Evolutionary conservation across 2,888 invertebrate genomes (phyloP).

Genomic region (Athripsodes cinereus): DNA sequence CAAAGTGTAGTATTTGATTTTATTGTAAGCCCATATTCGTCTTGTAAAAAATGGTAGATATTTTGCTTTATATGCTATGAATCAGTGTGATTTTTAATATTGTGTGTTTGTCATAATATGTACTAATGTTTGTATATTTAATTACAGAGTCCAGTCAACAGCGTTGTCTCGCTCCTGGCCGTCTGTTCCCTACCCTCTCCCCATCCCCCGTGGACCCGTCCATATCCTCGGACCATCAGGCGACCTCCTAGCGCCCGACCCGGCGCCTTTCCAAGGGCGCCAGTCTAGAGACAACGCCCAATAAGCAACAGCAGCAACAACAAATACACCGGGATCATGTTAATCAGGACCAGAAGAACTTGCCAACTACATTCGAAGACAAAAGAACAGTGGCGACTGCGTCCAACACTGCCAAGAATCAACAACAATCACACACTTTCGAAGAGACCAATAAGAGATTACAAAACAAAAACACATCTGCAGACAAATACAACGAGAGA

Average conservation of each 20-base stretch:
- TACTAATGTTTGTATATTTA: too few species aligned
- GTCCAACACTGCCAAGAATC: background rate
- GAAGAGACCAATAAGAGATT: conserved; percentile 6
- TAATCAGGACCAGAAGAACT: background rate
- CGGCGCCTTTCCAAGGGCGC: conserved; percentile 26
- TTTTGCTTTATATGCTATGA: too few species aligned
- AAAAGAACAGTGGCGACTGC: background rate
- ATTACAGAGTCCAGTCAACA: conserved; percentile 5
- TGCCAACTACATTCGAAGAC: background rate
- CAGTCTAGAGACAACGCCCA: conserved; percentile 29
- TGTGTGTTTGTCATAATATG: background rate
- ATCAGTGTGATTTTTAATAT: too few species aligned
- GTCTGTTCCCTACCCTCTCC: conserved; percentile 30
- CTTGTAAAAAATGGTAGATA: too few species aligned
- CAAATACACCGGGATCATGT: background rate
- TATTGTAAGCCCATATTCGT: too few species aligned
- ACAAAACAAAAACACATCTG: background rate
- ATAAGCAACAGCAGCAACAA: conserved; percentile 23
- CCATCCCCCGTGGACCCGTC: conserved; percentile 14
- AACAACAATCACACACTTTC: conserved; percentile 2
- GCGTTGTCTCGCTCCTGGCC: conserved; percentile 30
- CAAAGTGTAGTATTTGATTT: too few species aligned
- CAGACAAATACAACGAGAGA: conserved; percentile 2
- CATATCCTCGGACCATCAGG: conserved; percentile 14
- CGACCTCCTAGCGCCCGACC: conserved; percentile 24